Conservation (phyloP, 2,888 invertebrate genomes). For the Phengaris alcon region DNA sequence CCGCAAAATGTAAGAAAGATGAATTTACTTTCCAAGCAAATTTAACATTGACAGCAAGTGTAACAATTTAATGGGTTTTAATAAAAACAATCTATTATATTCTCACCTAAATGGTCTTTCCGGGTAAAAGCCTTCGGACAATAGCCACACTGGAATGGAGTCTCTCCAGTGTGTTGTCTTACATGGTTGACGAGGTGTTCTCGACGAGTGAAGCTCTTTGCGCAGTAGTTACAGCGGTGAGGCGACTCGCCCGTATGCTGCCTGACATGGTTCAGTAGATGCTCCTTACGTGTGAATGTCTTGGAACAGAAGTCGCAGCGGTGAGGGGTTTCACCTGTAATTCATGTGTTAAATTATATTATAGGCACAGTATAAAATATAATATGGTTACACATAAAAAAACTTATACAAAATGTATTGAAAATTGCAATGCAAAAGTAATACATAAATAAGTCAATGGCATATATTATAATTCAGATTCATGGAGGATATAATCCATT, state of each 20-base stretch:
- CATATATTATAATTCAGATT: no score
- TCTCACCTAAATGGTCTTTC: slow-evolving; percentile 85
- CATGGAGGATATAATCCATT: no score
- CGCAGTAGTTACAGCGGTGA: slow-evolving; percentile 91
- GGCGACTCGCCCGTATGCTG: slow-evolving; percentile 91
- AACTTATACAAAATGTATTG: no score
- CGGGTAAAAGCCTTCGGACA: slow-evolving; percentile 92
- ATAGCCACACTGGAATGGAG: slow-evolving; percentile 89
- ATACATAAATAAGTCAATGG: no score
- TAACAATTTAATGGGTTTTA: no score
- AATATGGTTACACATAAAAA: no score
- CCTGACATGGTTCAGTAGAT: slow-evolving; percentile 86
- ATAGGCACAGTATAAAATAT: neutral
- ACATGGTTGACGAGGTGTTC: slow-evolving; percentile 93
- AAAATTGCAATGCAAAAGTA: no score
- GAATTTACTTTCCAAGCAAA: no score
- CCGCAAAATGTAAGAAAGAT: no score
- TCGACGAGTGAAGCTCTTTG: slow-evolving; percentile 91
- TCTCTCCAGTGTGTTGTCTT: slow-evolving; percentile 87
- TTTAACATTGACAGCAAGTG: no score
- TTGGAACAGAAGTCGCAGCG: slow-evolving; percentile 89
- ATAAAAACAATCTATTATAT: no score
- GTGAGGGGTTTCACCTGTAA: slow-evolving; percentile 69
- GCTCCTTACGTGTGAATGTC: slow-evolving; percentile 88
- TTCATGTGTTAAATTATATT: neutral